Percentiles rank a stretch among this genome's conserved stretches.
phyloP scores from a whole-genome alignment of 2,797 vertebrate species.

The Triplophysa bombifrons region DNA sequence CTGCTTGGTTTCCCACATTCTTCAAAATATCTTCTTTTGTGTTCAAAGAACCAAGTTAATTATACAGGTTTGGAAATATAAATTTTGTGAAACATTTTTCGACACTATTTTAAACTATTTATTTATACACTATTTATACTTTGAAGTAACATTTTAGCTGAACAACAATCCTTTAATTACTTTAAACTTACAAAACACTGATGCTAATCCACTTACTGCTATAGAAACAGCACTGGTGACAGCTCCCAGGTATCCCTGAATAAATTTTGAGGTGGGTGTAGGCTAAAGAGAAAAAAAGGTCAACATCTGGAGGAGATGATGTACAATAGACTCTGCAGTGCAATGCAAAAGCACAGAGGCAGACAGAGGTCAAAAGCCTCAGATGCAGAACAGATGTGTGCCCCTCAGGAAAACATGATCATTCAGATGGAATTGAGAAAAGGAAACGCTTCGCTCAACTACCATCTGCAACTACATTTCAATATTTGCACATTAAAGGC shows the following conservation, averaged over 20 bases:
- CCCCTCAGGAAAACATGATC: constrained; percentile 48
- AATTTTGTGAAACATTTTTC: no score
- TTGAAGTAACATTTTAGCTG: no score
- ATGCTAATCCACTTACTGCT: constrained; percentile 81
- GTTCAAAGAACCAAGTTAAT: no score
- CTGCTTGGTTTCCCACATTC: no score
- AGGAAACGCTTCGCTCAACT: constrained; percentile 40
- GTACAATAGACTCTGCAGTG: constrained; percentile 2
- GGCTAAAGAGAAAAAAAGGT: constrained; percentile 74
- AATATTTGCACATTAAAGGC: constrained; percentile 11
- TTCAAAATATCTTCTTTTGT: no score
- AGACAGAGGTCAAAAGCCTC: constrained; percentile 10
- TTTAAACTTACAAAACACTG: background rate
- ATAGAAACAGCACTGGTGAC: constrained; percentile 95
- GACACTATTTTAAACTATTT: no score
- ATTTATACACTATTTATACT: no score
- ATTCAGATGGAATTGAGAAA: constrained; percentile 51
- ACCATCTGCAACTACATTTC: constrained; percentile 39
- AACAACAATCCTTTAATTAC: background rate
- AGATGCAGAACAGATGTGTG: constrained; percentile 52
- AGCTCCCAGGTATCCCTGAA: constrained; percentile 94
- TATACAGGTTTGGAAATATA: no score
- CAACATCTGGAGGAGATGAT: constrained; percentile 12
- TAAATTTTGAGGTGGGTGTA: constrained; percentile 90
- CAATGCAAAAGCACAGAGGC: background rate